Percentiles rank a stretch among this genome's conserved stretches.
Evolutionary conservation across 2,113 vertebrate species (phyloP).

Genomic region (Petrocephalus zakoni): DNA sequence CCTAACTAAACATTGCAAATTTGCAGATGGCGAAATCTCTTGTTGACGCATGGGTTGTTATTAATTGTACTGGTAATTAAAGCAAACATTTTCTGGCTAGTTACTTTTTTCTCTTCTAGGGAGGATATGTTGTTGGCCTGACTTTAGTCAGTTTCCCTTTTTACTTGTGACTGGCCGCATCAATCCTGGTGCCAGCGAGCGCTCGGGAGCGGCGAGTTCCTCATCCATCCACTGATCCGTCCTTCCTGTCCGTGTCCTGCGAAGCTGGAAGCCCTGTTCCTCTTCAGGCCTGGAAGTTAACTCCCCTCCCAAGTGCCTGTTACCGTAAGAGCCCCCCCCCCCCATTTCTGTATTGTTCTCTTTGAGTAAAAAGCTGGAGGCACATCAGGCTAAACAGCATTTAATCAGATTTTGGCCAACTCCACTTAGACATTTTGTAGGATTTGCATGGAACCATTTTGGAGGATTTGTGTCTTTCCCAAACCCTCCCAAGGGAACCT

Average conservation of each 20-base stretch:
- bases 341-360: background rate
- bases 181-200: constrained; percentile 19
- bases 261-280: background rate
- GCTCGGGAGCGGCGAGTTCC: background rate
- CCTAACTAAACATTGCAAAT: constrained; percentile 17
- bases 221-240: background rate
- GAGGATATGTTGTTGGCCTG: constrained; percentile 23
- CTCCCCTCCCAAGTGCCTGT: background rate
- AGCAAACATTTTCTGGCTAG: background rate
- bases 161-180: constrained; percentile 25
- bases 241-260: constrained; percentile 10
- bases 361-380: background rate
- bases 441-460: background rate
- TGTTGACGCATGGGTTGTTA: background rate
- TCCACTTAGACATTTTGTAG: background rate
- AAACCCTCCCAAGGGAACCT: background rate
- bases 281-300: background rate
- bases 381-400: background rate
- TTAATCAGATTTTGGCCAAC: background rate
- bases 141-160: constrained; percentile 29
- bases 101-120: background rate
- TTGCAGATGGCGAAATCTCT: constrained; percentile 4
- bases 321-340: background rate
- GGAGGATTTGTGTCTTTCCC: background rate
- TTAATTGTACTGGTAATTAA: constrained; percentile 20